Evolutionary conservation across 2,888 invertebrate genomes (phyloP), one percentile per base, ranked within the genome.

Genomic region (Nudaria mundana): DNA sequence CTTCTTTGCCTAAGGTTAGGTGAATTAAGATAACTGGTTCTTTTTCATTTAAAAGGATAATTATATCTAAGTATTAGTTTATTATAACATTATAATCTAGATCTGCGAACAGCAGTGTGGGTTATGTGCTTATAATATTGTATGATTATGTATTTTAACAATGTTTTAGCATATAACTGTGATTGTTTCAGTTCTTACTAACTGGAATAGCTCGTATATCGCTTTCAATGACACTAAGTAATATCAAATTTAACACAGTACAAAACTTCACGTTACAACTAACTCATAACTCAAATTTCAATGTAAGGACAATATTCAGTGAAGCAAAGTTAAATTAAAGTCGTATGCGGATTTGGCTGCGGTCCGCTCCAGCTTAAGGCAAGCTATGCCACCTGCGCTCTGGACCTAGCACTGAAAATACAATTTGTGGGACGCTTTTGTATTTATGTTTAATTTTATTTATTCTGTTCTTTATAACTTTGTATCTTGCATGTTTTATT

Each of bases 271-370:
- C 37, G 42, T 52, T 48, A 45, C 34, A 51, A 54, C 40, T 25
- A 52, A 53, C 41, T 59, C 53, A 50, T 61, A 63, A 55, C 57
- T 76, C 66, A 75, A 76, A 78, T 76, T 78, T 79, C 71, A 76
- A 74, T 74, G 73, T 70, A 76, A 73, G 72, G 71, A 77, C 78
- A 74, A 81, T 76, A 78, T 80, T 76, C 74, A 77, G 76, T 76
- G 71, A 66, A 72, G 78, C 76, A 73, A 86, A 87, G 82, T 87
- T 86, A 87, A 86, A 86, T 87, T 81, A 84, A 85, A 87, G 81
- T 82, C 78, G 75, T 66, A 72, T 75, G 71, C 76, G 81, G 83
- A 82, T 83, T 83, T 78, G 69, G 76, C 64, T 71, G 67, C 66
- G 75, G 73, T 60, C 72, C 67, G 72, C 63, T 63, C 58, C 58